Percentiles rank a stretch among this genome's conserved stretches.
Evolutionary conservation across 2,888 invertebrate species (phyloP).

Genomic region (Carcina quercana): DNA sequence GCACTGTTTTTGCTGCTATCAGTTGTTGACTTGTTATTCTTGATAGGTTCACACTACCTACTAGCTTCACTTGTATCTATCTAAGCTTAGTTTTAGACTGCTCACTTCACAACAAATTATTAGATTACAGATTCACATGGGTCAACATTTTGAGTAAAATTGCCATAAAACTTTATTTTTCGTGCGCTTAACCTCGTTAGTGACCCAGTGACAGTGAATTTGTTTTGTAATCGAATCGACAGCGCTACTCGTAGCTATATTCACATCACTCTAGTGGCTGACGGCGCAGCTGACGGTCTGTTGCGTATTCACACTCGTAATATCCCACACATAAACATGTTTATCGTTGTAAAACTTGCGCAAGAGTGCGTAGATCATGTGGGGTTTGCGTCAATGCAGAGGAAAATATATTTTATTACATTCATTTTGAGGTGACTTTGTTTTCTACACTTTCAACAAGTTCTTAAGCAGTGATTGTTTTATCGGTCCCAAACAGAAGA

Average conservation of each 20-base stretch:
- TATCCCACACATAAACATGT: no score
- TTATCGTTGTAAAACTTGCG: no score
- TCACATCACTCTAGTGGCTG: conserved; percentile 22
- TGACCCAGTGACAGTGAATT: conserved; percentile 35
- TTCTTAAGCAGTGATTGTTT: no score
- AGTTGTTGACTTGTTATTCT: conserved; percentile 22
- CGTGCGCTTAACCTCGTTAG: conserved; percentile 34
- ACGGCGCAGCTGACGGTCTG: no score
- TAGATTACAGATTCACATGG: no score
- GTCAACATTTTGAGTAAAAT: no score
- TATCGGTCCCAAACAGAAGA: not conserved
- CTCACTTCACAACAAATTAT: not conserved
- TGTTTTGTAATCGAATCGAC: conserved; percentile 1
- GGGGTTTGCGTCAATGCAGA: no score
- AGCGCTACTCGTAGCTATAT: conserved; percentile 23
- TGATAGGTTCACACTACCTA: not conserved
- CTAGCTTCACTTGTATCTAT: not conserved
- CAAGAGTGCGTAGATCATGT: no score
- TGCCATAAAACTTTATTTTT: conserved; percentile 3
- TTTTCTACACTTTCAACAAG: no score
- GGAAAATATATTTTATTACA: no score
- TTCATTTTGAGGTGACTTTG: no score
- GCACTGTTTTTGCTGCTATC: conserved; percentile 21
- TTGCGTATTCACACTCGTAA: no score
- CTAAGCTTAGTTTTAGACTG: not conserved